Evolutionary conservation across 2,797 vertebrate species (phyloP), one percentile per base, ranked within the genome.

Genomic region (Ataeniobius toweri): DNA sequence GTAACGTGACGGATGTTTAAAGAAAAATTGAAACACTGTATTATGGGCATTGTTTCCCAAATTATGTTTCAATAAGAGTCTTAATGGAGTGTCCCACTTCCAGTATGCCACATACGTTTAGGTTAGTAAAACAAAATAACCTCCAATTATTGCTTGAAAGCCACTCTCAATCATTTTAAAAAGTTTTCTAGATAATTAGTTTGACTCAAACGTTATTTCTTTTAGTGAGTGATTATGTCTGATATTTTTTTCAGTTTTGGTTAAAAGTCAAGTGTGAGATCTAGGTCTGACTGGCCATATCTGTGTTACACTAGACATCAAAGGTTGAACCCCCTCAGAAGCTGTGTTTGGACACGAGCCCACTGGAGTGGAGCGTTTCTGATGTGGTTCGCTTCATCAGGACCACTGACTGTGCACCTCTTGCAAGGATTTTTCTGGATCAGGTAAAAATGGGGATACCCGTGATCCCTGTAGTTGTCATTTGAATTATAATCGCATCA

Each of bases 361-460:
- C 98, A 22, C 93, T 99, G 93, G 97, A 98, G 84, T 99, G 98
- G 98, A 99, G 96, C 0, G 96, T 99, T 84, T 95, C 96, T 6
- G 98, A 99, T 0, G 98, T 99, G 44, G 97, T 97, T 71, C 96
- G 96, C 87, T 99, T 99, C 93, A 98, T 99, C 95, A 96, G 96
- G 92, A 97, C 97, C 86, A 99, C 98, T 0, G 98, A 99, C 95
- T 99, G 98, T 86, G 97, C 98, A 53, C 97, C 98, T 0, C 93
- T 99, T 79, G 98, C 98, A 0, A 95, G 97, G 87, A 98, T 99
- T 90, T 99, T 99, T 93, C 93, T 98, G 89, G 98, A 99, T 94
- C 98, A 99, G 96, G 98, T 99, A 95, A 80, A 76, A 76, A 86
- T 77, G 55, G 55, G 24, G 63, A 67, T 5, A 41, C 20, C 22